Conservation (phyloP, 2,888 invertebrate genomes). For the Pharmacophagus antenor region DNA sequence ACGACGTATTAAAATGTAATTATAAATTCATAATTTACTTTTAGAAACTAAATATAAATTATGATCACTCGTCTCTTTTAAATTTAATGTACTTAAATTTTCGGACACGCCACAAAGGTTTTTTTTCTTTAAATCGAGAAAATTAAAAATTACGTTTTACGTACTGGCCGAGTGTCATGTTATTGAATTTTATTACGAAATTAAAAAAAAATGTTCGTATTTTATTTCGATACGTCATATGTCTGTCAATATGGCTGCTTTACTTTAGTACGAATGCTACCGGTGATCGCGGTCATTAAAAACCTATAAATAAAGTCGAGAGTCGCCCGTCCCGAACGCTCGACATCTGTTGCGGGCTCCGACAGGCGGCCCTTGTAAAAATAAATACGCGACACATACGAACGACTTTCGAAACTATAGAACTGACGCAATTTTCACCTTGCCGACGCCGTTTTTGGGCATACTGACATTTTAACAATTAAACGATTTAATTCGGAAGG, state of each 20-base stretch:
- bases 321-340: constrained; percentile 43
- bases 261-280: constrained; percentile 31
- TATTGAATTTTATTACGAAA: too few relatives aligned
- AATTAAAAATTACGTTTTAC: too few relatives aligned
- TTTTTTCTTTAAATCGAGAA: too few relatives aligned
- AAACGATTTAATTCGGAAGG: constrained; percentile 25
- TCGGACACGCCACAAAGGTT: too few relatives aligned
- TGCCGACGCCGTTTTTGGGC: constrained; percentile 25
- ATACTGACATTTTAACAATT: constrained; percentile 28
- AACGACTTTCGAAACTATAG: constrained; percentile 35
- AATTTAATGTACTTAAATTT: too few relatives aligned
- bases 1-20: constrained; percentile 19
- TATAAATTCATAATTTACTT: constrained; percentile 13
- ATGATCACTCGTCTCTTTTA: not conserved
- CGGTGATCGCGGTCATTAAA: constrained; percentile 60
- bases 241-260: constrained; percentile 33
- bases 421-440: constrained; percentile 31
- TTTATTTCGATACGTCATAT: constrained; percentile 14
- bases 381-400: constrained; percentile 42
- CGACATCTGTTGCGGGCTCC: constrained; percentile 64
- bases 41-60: constrained; percentile 9
- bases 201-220: constrained; percentile 15
- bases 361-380: constrained; percentile 56
- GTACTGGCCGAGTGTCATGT: too few relatives aligned
- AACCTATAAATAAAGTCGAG: constrained; percentile 67